Evolutionary conservation across 2,888 invertebrate species (phyloP).

Genomic region (Standfussiana lucernea): DNA sequence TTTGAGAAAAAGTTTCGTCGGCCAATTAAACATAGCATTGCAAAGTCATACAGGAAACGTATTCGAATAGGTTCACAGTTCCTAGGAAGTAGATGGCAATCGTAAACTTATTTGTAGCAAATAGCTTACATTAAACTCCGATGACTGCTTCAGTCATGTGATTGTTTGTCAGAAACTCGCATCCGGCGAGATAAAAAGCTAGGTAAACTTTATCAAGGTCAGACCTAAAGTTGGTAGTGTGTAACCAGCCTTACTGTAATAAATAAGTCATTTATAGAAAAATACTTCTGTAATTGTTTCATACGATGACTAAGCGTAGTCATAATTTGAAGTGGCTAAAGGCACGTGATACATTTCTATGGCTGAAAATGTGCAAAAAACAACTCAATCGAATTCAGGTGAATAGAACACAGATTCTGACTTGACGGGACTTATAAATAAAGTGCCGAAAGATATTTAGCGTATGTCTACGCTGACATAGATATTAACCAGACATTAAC

Average conservation of each 20-base stretch:
- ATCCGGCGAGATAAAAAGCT: conserved; percentile 6
- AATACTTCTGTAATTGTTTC: conserved; percentile 1
- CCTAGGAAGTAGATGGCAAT: conserved; percentile 32
- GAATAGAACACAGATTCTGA: conserved; percentile 10
- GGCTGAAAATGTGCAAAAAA: conserved; percentile 8
- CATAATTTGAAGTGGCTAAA: conserved; percentile 8
- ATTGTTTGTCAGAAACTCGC: conserved; percentile 7
- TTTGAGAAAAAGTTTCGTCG: background rate
- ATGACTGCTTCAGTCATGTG: conserved; percentile 23
- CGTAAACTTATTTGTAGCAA: conserved; percentile 21
- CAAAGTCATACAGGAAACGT: conserved; percentile 15
- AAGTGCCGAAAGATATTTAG: conserved; percentile 18
- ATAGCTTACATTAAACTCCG: conserved; percentile 11
- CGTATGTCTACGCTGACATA: conserved; percentile 14
- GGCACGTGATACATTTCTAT: conserved; percentile 42
- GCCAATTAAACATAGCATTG: background rate
- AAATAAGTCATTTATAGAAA: conserved; percentile 11
- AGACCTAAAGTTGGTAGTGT: background rate
- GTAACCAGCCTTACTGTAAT: conserved; percentile 1
- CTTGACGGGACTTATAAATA: conserved; percentile 49
- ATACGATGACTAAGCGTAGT: conserved; percentile 24
- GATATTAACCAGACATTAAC: conserved; percentile 54
- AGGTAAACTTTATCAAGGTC: conserved; percentile 28
- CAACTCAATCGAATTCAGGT: background rate
- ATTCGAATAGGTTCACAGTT: conserved; percentile 2